These are phyloP conservation scores for Matsumyia berberina DNA, from an alignment of 2,888 invertebrate species.

Conservation along the genomic window DNA sequence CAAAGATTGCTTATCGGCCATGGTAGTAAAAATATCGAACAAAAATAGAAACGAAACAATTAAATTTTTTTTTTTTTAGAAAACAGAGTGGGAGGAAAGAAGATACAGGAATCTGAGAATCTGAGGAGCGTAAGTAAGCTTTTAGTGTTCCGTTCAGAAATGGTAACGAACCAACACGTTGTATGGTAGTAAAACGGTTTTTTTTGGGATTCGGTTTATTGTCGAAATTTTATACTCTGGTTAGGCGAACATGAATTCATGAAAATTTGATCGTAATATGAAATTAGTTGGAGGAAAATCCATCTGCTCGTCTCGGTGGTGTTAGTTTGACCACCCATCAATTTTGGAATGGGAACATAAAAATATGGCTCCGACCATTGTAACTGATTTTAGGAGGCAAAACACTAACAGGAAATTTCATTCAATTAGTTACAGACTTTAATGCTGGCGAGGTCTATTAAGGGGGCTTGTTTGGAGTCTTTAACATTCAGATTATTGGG, in stretches of 20 bases:
- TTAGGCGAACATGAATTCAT: slow-evolving; percentile 54
- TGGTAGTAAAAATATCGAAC: slow-evolving; percentile 61
- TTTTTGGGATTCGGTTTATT: slow-evolving; percentile 48
- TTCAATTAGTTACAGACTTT: slow-evolving; percentile 16
- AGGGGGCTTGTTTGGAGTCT: not conserved
- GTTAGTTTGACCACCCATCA: slow-evolving; percentile 72
- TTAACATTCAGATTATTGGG: slow-evolving; percentile 20
- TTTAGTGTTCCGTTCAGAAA: slow-evolving; percentile 47
- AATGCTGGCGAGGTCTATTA: slow-evolving; percentile 7
- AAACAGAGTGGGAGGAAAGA: slow-evolving; percentile 55
- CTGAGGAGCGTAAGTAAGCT: slow-evolving; percentile 49
- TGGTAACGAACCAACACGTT: slow-evolving; percentile 70
- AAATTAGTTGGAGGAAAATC: slow-evolving; percentile 40
- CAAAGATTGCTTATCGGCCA: slow-evolving; percentile 52
- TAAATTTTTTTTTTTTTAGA: slow-evolving; percentile 38
- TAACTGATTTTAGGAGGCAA: not conserved
- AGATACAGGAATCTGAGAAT: slow-evolving; percentile 34
- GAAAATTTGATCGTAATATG: slow-evolving; percentile 56
- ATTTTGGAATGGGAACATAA: slow-evolving; percentile 65
- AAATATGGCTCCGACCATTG: slow-evolving; percentile 36
- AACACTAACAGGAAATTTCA: not conserved
- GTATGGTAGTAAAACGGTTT: slow-evolving; percentile 65
- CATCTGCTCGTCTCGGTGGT: slow-evolving; percentile 24
- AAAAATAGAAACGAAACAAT: slow-evolving; percentile 53
- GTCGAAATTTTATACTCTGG: slow-evolving; percentile 64